Evolutionary conservation across 1,140 invertebrate species (phyloP), one percentile per base, ranked within the genome.

Genomic region (Pissodes strobi): DNA sequence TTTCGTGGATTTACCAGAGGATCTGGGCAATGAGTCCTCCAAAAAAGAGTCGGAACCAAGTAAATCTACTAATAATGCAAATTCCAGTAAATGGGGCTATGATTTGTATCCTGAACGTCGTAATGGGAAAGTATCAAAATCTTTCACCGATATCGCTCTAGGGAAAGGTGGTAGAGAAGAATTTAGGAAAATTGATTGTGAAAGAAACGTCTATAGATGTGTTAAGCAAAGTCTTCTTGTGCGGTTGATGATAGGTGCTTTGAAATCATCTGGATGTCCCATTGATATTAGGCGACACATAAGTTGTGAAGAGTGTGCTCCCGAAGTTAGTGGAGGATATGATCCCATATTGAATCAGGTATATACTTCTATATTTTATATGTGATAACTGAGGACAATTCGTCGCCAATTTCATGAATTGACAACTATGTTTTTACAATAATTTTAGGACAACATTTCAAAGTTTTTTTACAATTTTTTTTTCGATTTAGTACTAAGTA

Each of bases 251-350:
- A 82, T 93, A 79, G 85, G 83, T 60, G 93, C 93, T n/a, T 77
- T 96, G 19, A 91, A 89, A 73, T 85, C 85, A 67, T 88, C 90
- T 67, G 93, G 93, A 72, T 96, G 91, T 80, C 80, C 85, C 49
- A 80, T 97, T 65, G 90, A 96, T 77, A 80, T 95, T 37, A 79
- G 89, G 13, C 84, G 95, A 64, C 95, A 98, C 76, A 88, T 98
- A 62, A 88, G 90, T 0, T 98, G 95, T 83, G 95, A 98, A 85
- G 84, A 90, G 15, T 98, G 96, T 80, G 86, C 90, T 73, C 78
- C 82, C 15, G 80, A 82, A 27, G 91, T 97, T 0, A 93, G 85
- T 73, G 95, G 95, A 25, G 95, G 95, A 12, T 98, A 93, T 83
- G 95, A 98, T 85, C 89, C 92, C 9, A 82, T 87, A 70, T 75